Base-by-base conservation (phyloP, 2,888 invertebrate species). In the Dinocampus coccinellae region DNA sequence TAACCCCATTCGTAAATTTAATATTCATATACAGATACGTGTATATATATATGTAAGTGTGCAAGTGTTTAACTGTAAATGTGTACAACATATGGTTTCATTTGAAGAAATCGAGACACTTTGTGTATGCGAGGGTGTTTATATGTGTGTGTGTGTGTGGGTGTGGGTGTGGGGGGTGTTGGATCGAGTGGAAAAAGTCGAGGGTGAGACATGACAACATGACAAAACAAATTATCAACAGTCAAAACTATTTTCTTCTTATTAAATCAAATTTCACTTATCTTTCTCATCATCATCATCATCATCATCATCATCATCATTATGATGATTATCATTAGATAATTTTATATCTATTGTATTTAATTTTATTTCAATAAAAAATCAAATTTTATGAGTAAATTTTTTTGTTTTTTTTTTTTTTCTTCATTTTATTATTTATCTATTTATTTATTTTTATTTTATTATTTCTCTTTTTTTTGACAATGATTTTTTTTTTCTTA, bases 1-100 rank as follows among this genome's bases (percentile, higher is more conserved):
- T 83, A 82, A 82, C 83, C 81, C 78, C 76, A 78, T 79, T 81
- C 78, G 77, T 75, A 55, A 66, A 66, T 67, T 73, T 70, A 57
- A 67, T 36, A 42, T 60, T 62, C 39, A 42, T 55, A 70, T 34
- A 60, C 36, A 47, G 39, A 60, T 47, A 33, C 52, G 70, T 70
- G 62, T 72, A 36, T 16, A 47, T 65, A 70, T 66, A 26, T 70
- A 68, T 33, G 33, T 60, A 67, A 36, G 52, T 60, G n/a, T 58
- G 52, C 55, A 69, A 69, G 73, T 71, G 72, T 73, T 74, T n/a
- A 36, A 69, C 70, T 68, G 33, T 53, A 67, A 64, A 65, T 67
- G 70, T 67, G 70, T 61, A 63, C 57, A 73, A 73, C 77, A 77
- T 77, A 77, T 77, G 77, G 72, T 74, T 36, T 34, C 10, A n/a